Percentiles rank a stretch among this genome's conserved stretches.
Conservation (phyloP, 2,113 vertebrate species). For the Phyllopteryx taeniolatus region DNA sequence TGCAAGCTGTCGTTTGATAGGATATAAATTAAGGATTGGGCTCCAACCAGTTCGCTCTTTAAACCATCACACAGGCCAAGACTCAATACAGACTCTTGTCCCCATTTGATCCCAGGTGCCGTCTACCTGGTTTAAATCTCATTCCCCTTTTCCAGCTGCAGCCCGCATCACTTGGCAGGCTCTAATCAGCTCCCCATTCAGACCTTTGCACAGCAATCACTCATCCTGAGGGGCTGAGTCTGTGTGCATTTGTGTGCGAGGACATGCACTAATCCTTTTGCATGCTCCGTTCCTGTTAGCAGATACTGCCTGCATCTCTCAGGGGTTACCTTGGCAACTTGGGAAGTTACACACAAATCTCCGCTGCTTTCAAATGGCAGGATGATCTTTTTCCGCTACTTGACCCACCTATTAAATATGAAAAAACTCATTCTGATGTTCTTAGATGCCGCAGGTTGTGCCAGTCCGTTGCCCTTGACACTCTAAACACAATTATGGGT, state of each 20-base stretch:
- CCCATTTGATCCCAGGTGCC: conserved; percentile 41
- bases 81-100: conserved; percentile 17
- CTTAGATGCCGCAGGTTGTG: conserved; percentile 1
- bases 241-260: conserved; percentile 21
- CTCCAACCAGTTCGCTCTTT: neutral
- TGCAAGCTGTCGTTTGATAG: conserved; percentile 20
- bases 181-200: conserved; percentile 54
- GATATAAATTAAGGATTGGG: conserved; percentile 20
- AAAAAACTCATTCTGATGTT: conserved; percentile 10
- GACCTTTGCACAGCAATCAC: conserved; percentile 44
- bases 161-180: conserved; percentile 13
- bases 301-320: conserved; percentile 31
- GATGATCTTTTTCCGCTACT: conserved; percentile 23
- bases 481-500: conserved; percentile 3
- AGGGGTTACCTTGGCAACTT: conserved; percentile 50
- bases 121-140: conserved; percentile 30
- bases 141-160: neutral
- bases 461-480: conserved; percentile 35
- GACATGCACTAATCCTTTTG: conserved; percentile 33
- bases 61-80: conserved; percentile 28
- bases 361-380: conserved; percentile 31
- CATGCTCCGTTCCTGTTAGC: conserved; percentile 42
- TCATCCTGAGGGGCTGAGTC: conserved; percentile 38
- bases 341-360: conserved; percentile 27
- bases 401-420: conserved; percentile 34